Evolutionary conservation across 1,140 invertebrate species (phyloP).

Genomic region (Eubasilissa regina): DNA sequence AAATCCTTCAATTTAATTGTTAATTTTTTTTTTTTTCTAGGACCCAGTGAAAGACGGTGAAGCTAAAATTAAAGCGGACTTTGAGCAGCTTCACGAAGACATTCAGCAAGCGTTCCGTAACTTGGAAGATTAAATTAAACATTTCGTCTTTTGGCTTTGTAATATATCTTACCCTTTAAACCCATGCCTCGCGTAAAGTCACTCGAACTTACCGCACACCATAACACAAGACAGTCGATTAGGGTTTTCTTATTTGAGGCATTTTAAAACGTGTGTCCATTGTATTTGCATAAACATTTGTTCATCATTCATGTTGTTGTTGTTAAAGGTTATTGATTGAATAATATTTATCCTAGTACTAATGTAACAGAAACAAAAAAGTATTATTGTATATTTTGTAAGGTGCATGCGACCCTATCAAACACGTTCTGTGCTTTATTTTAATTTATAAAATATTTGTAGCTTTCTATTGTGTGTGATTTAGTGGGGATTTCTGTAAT

Average conservation of each 20-base stretch:
- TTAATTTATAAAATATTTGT: constrained; percentile 39
- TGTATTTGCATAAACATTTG: constrained; percentile 35
- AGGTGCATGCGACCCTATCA: constrained; percentile 37
- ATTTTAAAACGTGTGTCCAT: constrained; percentile 29
- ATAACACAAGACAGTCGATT: constrained; percentile 26
- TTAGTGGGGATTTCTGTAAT: constrained; percentile 15
- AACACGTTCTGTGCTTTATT: constrained; percentile 34
- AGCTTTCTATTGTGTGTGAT: constrained; percentile 37
- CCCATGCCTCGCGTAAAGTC: constrained; percentile 37
- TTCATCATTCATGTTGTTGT: constrained; percentile 56
- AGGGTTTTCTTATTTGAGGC: constrained; percentile 36
- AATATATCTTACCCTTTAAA: constrained; percentile 52
- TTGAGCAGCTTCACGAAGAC: constrained; percentile 95
- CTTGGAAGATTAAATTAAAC: constrained; percentile 91
- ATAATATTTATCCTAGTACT: constrained; percentile 57
- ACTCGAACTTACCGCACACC: constrained; percentile 25
- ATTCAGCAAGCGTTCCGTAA: constrained; percentile 98
- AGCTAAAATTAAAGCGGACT: constrained; percentile 96
- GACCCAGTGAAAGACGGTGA: constrained; percentile 99
- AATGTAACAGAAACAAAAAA: constrained; percentile 51
- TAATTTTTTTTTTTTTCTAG: constrained; percentile 70
- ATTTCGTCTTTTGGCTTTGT: constrained; percentile 37
- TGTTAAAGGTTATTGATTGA: constrained; percentile 53
- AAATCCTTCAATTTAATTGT: too few relatives aligned
- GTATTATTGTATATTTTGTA: constrained; percentile 56